A percentile compares a stretch with the other conserved stretches of the same genome.
Conservation (phyloP, 1,140 invertebrate genomes). For the Drosophila grimshawi region DNA sequence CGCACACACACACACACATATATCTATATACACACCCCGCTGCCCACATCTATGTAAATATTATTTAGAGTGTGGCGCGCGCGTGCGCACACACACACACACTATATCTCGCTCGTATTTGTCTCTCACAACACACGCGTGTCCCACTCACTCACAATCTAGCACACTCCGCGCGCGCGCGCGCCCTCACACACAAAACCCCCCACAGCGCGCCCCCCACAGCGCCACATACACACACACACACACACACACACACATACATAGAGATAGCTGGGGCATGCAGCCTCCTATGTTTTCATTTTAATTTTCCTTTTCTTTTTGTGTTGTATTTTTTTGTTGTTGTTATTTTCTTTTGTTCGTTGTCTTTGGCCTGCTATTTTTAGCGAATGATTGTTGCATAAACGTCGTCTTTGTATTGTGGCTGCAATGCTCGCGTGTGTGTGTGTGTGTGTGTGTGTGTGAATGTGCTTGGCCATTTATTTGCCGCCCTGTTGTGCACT, state of each 20-base stretch:
- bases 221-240: constrained; percentile 25
- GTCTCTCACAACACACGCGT: too few species aligned
- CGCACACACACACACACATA: constrained; percentile 26
- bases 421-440: constrained; percentile 39
- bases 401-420: constrained; percentile 78
- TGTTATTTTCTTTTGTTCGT: constrained; percentile 14
- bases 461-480: constrained; percentile 29
- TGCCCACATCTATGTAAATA: too few species aligned
- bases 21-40: too few species aligned
- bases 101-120: too few species aligned
- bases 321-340: constrained; percentile 3
- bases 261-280: constrained; percentile 32
- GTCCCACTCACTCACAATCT: too few species aligned
- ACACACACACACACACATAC: constrained; percentile 44
- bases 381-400: constrained; percentile 82
- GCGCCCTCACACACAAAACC: too few species aligned
- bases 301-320: constrained; percentile 35
- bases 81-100: too few species aligned
- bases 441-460: constrained; percentile 29
- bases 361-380: constrained; percentile 60
- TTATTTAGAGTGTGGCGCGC: too few species aligned
- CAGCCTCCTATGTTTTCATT: constrained; percentile 66
- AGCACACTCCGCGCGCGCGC: too few species aligned
- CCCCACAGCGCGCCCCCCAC: too few species aligned
- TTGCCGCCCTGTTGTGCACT: constrained; percentile 57